Evolutionary conservation across 2,113 vertebrate genomes (phyloP).

Genomic region (Mormyrus iriodes): DNA sequence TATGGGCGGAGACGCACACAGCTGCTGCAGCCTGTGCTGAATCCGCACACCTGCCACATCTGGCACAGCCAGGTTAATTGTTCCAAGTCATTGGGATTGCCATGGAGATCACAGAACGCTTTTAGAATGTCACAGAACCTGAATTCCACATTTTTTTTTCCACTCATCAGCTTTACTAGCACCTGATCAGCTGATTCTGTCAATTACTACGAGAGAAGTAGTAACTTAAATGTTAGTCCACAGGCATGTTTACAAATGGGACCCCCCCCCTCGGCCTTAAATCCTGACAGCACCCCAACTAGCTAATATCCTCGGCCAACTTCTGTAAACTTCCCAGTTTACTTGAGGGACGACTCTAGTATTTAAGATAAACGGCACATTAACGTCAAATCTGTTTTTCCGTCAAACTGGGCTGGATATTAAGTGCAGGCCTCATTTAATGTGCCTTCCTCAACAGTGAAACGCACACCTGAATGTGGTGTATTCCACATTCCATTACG

Average conservation of each 20-base stretch:
- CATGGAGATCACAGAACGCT: neutral
- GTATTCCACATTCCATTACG: conserved; percentile 4
- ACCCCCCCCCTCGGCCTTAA: too few species aligned
- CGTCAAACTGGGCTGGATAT: neutral
- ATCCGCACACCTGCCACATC: neutral
- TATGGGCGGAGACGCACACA: neutral
- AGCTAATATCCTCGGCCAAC: neutral
- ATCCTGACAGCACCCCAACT: too few species aligned
- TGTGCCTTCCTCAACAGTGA: neutral
- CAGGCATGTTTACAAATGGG: neutral
- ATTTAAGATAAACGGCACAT: neutral
- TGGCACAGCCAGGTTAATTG: neutral
- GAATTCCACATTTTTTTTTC: neutral
- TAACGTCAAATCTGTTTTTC: neutral
- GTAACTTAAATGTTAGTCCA: neutral
- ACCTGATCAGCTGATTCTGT: neutral
- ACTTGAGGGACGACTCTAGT: neutral
- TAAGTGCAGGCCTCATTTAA: conserved; percentile 12
- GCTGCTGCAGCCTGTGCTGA: neutral
- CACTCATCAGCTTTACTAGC: neutral
- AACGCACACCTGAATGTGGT: neutral
- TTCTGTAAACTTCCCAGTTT: neutral
- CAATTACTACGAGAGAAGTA: neutral
- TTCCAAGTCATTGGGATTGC: neutral
- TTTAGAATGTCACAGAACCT: neutral